Evolutionary conservation across 2,113 vertebrate species (phyloP).

Genomic region (Climacteris rufus): DNA sequence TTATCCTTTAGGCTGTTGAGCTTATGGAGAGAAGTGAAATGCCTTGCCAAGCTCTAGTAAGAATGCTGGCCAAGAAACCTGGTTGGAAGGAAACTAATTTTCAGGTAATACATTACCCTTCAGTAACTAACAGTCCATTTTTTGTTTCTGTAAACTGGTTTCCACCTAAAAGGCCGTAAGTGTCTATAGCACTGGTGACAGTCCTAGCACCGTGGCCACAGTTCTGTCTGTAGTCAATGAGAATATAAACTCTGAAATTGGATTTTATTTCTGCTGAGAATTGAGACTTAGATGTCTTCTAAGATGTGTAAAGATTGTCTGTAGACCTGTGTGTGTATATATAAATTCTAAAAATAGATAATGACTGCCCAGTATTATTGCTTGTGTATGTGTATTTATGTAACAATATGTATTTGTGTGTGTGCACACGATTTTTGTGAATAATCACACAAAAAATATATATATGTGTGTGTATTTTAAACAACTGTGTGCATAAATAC

Average conservation of each 20-base stretch:
- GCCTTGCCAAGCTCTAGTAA: constrained; percentile 95
- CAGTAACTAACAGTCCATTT: neutral
- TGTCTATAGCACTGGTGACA: neutral
- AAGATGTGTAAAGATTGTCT: neutral
- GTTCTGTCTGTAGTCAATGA: neutral
- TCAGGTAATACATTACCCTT: constrained; percentile 78
- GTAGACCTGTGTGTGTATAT: neutral
- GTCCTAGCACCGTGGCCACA: neutral
- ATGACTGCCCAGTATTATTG: neutral
- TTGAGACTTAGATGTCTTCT: neutral
- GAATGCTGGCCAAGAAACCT: constrained; percentile 97
- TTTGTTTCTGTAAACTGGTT: neutral
- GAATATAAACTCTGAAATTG: neutral
- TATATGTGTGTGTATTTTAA: neutral
- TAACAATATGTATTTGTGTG: neutral
- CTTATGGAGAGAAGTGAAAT: constrained; percentile 87
- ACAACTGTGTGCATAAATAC: neutral
- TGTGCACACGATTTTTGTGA: neutral
- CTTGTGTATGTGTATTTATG: neutral
- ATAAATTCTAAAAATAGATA: neutral
- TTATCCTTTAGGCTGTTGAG: constrained; percentile 83
- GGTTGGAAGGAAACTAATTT: constrained; percentile 99
- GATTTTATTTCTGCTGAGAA: neutral
- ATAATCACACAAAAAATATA: neutral
- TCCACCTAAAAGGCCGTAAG: neutral